phyloP scores from a whole-genome alignment of 2,888 invertebrate genomes.

The Nasonia oneida region DNA sequence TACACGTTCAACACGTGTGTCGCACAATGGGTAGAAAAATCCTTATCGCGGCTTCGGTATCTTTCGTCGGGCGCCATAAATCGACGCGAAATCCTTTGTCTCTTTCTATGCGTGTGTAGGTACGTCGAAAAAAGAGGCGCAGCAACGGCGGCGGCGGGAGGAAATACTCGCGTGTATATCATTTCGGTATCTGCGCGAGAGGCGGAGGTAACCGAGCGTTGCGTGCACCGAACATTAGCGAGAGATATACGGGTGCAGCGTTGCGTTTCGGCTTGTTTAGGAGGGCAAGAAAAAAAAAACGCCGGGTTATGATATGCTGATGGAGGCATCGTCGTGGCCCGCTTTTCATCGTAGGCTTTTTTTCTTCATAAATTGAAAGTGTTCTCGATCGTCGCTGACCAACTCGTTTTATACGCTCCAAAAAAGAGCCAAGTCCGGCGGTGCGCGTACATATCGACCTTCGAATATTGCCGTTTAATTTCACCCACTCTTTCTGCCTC shows the following conservation, averaged over 20 bases:
- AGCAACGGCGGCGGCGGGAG: not conserved
- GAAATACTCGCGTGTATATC: constrained; percentile 50
- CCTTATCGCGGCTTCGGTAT: constrained; percentile 27
- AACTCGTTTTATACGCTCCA: not conserved
- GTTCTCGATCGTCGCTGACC: not conserved
- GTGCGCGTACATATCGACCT: constrained; percentile 19
- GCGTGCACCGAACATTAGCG: constrained; percentile 5
- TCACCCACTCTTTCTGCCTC: not conserved
- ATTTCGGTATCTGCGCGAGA: constrained; percentile 31
- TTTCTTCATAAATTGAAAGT: not conserved
- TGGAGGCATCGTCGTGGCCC: not conserved
- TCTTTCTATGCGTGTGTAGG: not conserved
- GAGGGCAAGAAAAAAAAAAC: not conserved
- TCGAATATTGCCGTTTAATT: constrained; percentile 52
- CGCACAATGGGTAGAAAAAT: constrained; percentile 1
- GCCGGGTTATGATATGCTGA: not conserved
- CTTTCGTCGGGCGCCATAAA: constrained; percentile 54
- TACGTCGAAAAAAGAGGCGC: constrained; percentile 14
- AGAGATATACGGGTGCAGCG: not conserved
- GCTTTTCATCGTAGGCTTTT: not conserved
- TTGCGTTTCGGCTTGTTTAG: constrained; percentile 10
- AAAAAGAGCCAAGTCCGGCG: not conserved
- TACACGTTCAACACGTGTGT: constrained; percentile 32
- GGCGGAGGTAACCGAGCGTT: constrained; percentile 35
- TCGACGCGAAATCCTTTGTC: constrained; percentile 48